These are phyloP conservation scores for Deilephila porcellus DNA, from an alignment of 2,888 invertebrate genomes.

Conservation along the genomic window DNA sequence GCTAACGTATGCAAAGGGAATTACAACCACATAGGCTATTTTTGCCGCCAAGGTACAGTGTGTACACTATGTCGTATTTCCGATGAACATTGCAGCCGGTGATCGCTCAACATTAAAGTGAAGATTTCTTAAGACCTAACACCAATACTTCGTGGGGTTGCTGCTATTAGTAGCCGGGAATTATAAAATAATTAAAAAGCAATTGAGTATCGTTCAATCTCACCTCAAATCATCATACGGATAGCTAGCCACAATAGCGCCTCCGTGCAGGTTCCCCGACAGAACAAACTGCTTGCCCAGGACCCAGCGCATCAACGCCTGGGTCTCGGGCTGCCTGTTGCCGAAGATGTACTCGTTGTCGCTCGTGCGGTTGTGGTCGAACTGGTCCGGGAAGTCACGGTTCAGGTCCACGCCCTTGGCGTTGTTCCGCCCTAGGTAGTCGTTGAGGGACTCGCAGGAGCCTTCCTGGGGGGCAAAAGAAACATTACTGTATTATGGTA, in stretches of 20 bases:
- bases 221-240: constrained; percentile 96
- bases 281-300: constrained; percentile 94
- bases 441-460: constrained; percentile 88
- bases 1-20: no score
- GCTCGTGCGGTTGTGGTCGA: constrained; percentile 77
- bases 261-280: constrained; percentile 98
- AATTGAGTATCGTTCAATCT: constrained; percentile 32
- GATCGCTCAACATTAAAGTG: no score
- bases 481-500: neutral
- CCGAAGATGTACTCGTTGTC: constrained; percentile 80
- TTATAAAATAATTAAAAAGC: no score
- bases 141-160: no score
- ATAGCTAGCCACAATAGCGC: constrained; percentile 98
- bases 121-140: no score
- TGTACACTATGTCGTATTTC: no score
- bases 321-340: constrained; percentile 93
- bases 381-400: constrained; percentile 97
- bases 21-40: no score
- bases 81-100: no score
- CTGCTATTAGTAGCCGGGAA: no score
- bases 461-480: constrained; percentile 87
- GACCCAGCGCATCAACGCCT: constrained; percentile 95
- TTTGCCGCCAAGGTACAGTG: no score
- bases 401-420: constrained; percentile 93
- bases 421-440: constrained; percentile 91